A percentile compares a stretch with the other conserved stretches of the same genome.
Evolutionary conservation across 1,140 invertebrate species (phyloP).

Genomic region (Cherax destructor): DNA sequence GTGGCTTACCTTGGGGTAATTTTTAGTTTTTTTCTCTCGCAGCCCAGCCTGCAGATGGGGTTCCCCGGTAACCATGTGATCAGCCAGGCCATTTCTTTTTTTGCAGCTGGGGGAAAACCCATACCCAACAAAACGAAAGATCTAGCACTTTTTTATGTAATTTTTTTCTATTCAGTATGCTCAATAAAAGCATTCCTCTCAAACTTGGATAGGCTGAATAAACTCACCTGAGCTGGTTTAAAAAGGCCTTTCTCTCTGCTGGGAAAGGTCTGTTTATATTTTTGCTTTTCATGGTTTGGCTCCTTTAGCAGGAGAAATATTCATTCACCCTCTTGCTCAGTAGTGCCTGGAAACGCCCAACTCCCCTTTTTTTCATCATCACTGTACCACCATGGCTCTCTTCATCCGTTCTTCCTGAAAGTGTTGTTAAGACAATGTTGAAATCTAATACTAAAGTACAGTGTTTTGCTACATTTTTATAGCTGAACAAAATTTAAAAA

Average conservation of each 20-base stretch:
- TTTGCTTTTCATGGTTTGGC: constrained; percentile 2
- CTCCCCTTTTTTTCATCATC: constrained; percentile 62
- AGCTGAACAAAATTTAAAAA: background rate
- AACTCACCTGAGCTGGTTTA: constrained; percentile 20
- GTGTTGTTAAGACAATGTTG: background rate
- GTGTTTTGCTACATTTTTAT: background rate
- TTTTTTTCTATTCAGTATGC: background rate
- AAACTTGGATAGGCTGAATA: background rate
- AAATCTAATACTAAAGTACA: background rate
- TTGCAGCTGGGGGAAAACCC: too few species aligned
- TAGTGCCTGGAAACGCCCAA: constrained; percentile 51
- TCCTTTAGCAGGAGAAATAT: constrained; percentile 46
- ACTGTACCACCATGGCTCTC: constrained; percentile 58
- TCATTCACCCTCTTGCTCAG: constrained; percentile 54
- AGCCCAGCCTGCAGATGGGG: too few species aligned
- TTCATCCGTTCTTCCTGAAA: constrained; percentile 50
- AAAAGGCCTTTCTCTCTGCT: background rate
- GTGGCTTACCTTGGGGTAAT: too few species aligned
- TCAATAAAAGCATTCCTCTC: background rate
- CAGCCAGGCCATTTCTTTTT: too few species aligned
- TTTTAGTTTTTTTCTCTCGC: too few species aligned
- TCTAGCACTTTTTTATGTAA: too few species aligned
- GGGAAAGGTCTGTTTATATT: constrained; percentile 38
- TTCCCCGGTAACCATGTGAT: too few species aligned
- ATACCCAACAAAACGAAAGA: too few species aligned